Conservation (phyloP, 2,888 invertebrate species). For the Dynastes tityus region DNA sequence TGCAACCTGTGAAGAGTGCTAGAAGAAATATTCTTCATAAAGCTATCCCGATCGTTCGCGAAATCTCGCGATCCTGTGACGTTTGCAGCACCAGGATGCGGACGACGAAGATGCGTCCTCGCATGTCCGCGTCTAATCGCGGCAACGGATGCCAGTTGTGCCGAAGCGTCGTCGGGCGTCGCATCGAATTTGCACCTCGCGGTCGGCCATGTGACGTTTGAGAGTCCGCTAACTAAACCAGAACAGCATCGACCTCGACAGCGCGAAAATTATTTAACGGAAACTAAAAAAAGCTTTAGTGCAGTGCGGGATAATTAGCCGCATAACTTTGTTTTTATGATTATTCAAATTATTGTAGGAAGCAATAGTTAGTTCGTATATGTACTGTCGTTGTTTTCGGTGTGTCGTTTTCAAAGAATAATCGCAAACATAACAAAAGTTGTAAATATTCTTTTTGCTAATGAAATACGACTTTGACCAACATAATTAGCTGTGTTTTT, state of each 20-base stretch:
- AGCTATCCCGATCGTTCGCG: constrained; percentile 5
- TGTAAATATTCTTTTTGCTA: too few relatives aligned
- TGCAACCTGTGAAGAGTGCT: neutral
- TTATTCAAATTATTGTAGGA: too few relatives aligned
- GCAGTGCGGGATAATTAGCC: too few relatives aligned
- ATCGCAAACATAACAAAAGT: too few relatives aligned
- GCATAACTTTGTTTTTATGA: too few relatives aligned
- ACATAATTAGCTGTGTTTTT: too few relatives aligned
- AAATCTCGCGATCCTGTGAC: constrained; percentile 9
- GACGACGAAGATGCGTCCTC: constrained; percentile 11
- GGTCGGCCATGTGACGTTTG: constrained; percentile 37
- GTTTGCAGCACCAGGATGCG: too few relatives aligned
- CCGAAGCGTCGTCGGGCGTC: constrained; percentile 34
- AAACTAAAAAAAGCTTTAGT: too few relatives aligned
- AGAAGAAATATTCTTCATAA: neutral
- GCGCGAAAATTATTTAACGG: neutral
- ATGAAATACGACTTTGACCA: too few relatives aligned
- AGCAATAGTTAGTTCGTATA: too few relatives aligned
- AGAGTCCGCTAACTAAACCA: neutral
- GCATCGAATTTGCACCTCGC: constrained; percentile 6
- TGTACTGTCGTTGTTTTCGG: too few relatives aligned
- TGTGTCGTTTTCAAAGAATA: too few relatives aligned
- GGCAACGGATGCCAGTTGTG: constrained; percentile 27
- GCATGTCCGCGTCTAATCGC: neutral
- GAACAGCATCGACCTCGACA: neutral